Conservation (phyloP, 1,140 invertebrate species). For the Ericerus pela region DNA sequence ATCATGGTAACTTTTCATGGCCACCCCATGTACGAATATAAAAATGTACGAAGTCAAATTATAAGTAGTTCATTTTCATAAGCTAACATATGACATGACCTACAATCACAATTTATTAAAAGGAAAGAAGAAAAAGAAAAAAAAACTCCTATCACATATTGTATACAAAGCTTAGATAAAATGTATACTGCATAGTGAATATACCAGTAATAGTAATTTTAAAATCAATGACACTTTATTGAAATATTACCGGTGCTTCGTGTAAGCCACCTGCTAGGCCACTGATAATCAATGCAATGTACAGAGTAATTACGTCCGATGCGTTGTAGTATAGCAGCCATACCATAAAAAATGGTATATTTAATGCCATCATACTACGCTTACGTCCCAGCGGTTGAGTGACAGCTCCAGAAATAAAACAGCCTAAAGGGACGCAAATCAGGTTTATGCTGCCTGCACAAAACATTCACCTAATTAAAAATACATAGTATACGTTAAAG, state of each 20-base stretch:
- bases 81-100: too few relatives aligned
- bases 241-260: slow-evolving; percentile 53
- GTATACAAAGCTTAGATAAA: not conserved
- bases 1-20: too few relatives aligned
- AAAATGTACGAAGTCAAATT: too few relatives aligned
- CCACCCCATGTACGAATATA: too few relatives aligned
- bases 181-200: not conserved
- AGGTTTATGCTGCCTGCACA: slow-evolving; percentile 56
- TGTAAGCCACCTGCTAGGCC: slow-evolving; percentile 55
- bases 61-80: too few relatives aligned
- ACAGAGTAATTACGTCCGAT: slow-evolving; percentile 41
- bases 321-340: slow-evolving; percentile 55
- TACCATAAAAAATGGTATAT: slow-evolving; percentile 51
- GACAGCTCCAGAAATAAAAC: slow-evolving; percentile 48
- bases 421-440: slow-evolving; percentile 58
- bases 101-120: too few relatives aligned
- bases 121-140: not conserved
- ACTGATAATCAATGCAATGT: slow-evolving; percentile 46
- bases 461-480: slow-evolving; percentile 7
- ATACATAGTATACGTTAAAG: not conserved
- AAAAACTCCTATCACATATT: not conserved
- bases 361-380: slow-evolving; percentile 49
- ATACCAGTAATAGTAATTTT: too few relatives aligned
- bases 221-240: too few relatives aligned
- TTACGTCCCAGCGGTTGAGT: slow-evolving; percentile 51